phyloP scores from a whole-genome alignment of 1,140 invertebrate genomes.

The Achatina immaculata region DNA sequence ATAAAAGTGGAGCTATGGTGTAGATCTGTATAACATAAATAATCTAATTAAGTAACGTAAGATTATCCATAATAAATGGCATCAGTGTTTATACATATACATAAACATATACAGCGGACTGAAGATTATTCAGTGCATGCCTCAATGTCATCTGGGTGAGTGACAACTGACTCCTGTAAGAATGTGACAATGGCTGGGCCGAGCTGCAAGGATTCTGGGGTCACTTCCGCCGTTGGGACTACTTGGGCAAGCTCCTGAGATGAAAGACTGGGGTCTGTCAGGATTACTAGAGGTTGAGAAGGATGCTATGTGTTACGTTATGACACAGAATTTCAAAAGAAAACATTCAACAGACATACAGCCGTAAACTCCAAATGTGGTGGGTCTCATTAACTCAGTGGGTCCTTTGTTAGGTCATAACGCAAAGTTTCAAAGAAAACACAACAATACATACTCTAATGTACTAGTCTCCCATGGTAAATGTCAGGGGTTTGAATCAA shows the following conservation, averaged over 20 bases:
- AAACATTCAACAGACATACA: neutral
- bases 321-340: neutral
- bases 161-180: neutral
- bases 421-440: neutral
- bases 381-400: no score
- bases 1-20: no score
- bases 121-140: neutral
- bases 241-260: constrained; percentile 30
- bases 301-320: neutral
- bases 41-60: no score
- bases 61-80: no score
- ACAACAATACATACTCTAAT: neutral
- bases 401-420: neutral
- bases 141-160: neutral
- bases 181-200: constrained; percentile 17
- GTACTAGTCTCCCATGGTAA: no score
- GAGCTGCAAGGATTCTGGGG: neutral
- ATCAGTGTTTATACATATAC: neutral
- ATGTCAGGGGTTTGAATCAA: neutral
- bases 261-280: constrained; percentile 1
- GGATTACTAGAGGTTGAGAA: constrained; percentile 13
- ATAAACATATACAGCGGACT: neutral
- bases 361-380: neutral
- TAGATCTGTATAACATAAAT: no score
- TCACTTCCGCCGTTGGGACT: constrained; percentile 17